These are phyloP conservation scores for Apomyelois bistriatella DNA, from an alignment of 2,888 invertebrate genomes.

Conservation along the genomic window DNA sequence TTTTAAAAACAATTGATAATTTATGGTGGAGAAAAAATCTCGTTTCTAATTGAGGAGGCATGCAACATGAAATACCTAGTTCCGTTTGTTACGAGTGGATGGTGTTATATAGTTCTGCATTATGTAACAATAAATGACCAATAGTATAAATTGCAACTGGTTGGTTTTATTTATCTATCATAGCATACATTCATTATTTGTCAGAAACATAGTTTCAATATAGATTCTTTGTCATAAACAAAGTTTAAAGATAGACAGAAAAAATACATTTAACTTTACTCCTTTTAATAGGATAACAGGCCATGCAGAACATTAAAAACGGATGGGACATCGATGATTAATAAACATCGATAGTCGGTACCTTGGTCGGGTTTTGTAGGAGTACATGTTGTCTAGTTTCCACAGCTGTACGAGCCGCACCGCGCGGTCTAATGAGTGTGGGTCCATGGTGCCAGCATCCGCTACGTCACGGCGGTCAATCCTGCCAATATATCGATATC, in stretches of 20 bases:
- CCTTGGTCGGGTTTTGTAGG: constrained; percentile 81
- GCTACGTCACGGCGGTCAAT: constrained; percentile 74
- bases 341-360: constrained; percentile 73
- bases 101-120: too few relatives aligned
- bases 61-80: too few relatives aligned
- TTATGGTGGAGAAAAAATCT: too few relatives aligned
- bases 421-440: constrained; percentile 76
- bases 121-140: too few relatives aligned
- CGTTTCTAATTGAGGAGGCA: too few relatives aligned
- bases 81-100: too few relatives aligned
- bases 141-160: too few relatives aligned
- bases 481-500: constrained; percentile 75
- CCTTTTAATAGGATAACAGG: background rate
- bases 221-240: too few relatives aligned
- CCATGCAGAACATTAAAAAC: constrained; percentile 39
- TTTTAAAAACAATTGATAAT: too few relatives aligned
- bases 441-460: constrained; percentile 66
- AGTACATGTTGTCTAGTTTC: constrained; percentile 80
- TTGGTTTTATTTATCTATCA: too few relatives aligned
- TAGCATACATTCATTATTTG: too few relatives aligned
- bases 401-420: constrained; percentile 78
- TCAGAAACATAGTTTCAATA: too few relatives aligned
- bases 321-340: constrained; percentile 40
- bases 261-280: background rate
- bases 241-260: background rate